phyloP scores from a whole-genome alignment of 2,888 invertebrate species.

The Kuschelorhynchus macadamiae region DNA sequence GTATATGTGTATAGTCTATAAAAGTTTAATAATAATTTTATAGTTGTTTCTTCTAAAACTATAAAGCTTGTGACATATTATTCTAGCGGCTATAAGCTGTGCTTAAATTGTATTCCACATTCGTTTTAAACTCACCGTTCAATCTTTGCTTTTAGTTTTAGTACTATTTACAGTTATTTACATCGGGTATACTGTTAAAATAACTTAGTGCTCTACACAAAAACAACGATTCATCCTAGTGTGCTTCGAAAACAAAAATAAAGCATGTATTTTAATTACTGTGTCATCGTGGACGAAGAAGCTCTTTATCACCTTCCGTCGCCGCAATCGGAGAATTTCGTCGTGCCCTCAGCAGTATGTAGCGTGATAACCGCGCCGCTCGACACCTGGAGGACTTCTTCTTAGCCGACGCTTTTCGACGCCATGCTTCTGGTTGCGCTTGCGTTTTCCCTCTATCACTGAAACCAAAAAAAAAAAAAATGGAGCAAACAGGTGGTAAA shows the following conservation, averaged over 20 bases:
- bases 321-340: slow-evolving; percentile 32
- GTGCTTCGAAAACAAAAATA: slow-evolving; percentile 28
- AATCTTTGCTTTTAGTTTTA: not conserved
- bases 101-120: not conserved
- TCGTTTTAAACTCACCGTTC: slow-evolving; percentile 6
- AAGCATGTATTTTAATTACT: slow-evolving; percentile 55
- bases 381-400: slow-evolving; percentile 44
- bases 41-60: too few species aligned
- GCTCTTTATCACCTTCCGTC: slow-evolving; percentile 52
- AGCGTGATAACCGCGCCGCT: slow-evolving; percentile 34
- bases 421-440: slow-evolving; percentile 52
- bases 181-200: slow-evolving; percentile 1
- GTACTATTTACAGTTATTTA: slow-evolving; percentile 16
- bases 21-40: too few species aligned
- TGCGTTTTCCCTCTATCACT: slow-evolving; percentile 49
- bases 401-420: slow-evolving; percentile 26
- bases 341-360: slow-evolving; percentile 19
- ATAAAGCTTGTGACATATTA: not conserved
- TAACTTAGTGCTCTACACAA: slow-evolving; percentile 27
- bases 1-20: too few species aligned
- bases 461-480: slow-evolving; percentile 15
- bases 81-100: too few species aligned
- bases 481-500: slow-evolving; percentile 42
- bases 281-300: slow-evolving; percentile 55
- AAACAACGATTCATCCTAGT: slow-evolving; percentile 9